phyloP scores from a whole-genome alignment of 2,888 invertebrate genomes.

The Drosophila paracracens region DNA sequence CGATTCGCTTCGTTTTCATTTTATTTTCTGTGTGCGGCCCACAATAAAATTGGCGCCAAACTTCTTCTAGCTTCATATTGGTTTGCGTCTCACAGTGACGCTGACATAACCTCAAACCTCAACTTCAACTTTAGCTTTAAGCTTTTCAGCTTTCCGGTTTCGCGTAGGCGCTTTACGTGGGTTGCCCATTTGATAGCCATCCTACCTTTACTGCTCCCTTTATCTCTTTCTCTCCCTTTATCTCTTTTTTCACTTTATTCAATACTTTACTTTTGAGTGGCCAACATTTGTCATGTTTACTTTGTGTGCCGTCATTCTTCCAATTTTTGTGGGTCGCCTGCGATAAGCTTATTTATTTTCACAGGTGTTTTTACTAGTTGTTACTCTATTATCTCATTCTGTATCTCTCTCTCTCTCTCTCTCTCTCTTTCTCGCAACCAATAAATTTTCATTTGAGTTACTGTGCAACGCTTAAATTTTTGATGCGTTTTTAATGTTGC shows the following conservation, averaged over 20 bases:
- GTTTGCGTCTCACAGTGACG: slow-evolving; percentile 26
- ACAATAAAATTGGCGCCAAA: slow-evolving; percentile 63
- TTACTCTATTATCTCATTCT: slow-evolving; percentile 28
- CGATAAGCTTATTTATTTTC: slow-evolving; percentile 72
- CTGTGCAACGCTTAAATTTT: slow-evolving; percentile 20
- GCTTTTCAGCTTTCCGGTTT: slow-evolving; percentile 50
- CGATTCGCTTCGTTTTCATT: not conserved
- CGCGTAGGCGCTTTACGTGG: slow-evolving; percentile 55
- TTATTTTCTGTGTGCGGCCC: slow-evolving; percentile 34
- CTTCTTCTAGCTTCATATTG: slow-evolving; percentile 41
- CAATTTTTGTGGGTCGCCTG: slow-evolving; percentile 54
- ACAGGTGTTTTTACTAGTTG: slow-evolving; percentile 70
- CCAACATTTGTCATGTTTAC: slow-evolving; percentile 48
- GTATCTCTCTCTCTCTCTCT: not conserved
- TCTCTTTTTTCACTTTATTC: slow-evolving; percentile 10
- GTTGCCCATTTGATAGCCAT: slow-evolving; percentile 41
- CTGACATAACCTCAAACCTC: slow-evolving; percentile 29
- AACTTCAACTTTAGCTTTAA: slow-evolving; percentile 42
- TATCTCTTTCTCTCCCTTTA: not conserved
- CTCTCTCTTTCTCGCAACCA: not conserved
- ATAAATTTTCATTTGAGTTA: slow-evolving; percentile 33
- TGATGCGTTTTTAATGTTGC: slow-evolving; percentile 47
- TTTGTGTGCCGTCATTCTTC: slow-evolving; percentile 26
- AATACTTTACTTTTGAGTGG: slow-evolving; percentile 28
- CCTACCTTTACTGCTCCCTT: not conserved